Percentiles rank a stretch among this genome's conserved stretches.
These are phyloP conservation scores for Mycalesis mineus DNA, from an alignment of 2,888 invertebrate genomes.

Conservation along the genomic window DNA sequence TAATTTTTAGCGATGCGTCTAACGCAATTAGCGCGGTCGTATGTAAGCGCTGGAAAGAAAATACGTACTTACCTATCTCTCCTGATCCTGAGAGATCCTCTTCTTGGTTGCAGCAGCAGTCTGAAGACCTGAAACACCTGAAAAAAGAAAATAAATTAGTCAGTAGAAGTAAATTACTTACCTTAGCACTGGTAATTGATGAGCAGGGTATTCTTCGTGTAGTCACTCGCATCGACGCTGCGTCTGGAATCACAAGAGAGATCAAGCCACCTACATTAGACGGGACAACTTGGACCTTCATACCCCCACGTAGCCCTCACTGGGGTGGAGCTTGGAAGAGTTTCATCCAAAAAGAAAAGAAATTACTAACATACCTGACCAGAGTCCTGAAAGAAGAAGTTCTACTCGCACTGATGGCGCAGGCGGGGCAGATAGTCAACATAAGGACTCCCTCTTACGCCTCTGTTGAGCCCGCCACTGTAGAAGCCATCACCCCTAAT, in stretches of 20 bases:
- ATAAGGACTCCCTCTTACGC: not conserved
- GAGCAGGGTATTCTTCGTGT: too few species aligned
- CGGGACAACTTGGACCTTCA: slow-evolving; percentile 24
- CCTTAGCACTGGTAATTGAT: too few species aligned
- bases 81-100: too few species aligned
- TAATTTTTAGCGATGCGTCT: slow-evolving; percentile 34
- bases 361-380: slow-evolving; percentile 17
- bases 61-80: too few species aligned
- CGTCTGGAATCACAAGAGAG: slow-evolving; percentile 9
- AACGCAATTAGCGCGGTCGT: not conserved
- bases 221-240: not conserved
- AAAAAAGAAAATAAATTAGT: too few species aligned
- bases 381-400: slow-evolving; percentile 24
- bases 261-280: slow-evolving; percentile 28
- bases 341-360: slow-evolving; percentile 26
- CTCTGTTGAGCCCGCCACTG: not conserved
- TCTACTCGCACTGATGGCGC: slow-evolving; percentile 19
- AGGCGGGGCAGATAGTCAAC: slow-evolving; percentile 16
- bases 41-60: not conserved
- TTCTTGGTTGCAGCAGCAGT: too few species aligned
- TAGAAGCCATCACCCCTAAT: not conserved
- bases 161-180: too few species aligned
- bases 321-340: slow-evolving; percentile 31
- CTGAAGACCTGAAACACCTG: too few species aligned
- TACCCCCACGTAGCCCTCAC: slow-evolving; percentile 18